phyloP scores from a whole-genome alignment of 2,888 invertebrate species.

The Trichogramma evanescens region DNA sequence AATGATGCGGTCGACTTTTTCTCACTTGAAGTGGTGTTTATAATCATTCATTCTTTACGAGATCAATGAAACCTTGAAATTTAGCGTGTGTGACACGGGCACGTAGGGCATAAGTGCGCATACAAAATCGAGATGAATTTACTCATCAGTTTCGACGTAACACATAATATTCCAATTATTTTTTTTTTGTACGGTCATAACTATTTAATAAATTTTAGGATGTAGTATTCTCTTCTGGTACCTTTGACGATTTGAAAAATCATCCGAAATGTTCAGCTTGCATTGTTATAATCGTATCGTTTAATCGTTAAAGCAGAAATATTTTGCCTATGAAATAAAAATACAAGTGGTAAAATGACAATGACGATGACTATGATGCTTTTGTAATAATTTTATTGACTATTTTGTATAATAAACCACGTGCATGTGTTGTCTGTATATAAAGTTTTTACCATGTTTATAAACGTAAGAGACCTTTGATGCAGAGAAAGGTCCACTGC shows the following conservation, averaged over 20 bases:
- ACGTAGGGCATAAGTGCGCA: too few relatives aligned
- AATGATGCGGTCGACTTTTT: slow-evolving; percentile 21
- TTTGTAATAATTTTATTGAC: slow-evolving; percentile 11
- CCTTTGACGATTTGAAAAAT: too few relatives aligned
- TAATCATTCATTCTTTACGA: slow-evolving; percentile 33
- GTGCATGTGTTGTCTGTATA: slow-evolving; percentile 35
- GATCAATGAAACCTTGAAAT: slow-evolving; percentile 33
- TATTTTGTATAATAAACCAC: slow-evolving; percentile 26
- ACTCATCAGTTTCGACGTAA: too few relatives aligned
- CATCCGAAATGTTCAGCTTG: too few relatives aligned
- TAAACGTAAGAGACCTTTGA: slow-evolving; percentile 45
- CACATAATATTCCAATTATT: too few relatives aligned
- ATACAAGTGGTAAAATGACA: slow-evolving; percentile 2
- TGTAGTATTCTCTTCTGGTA: too few relatives aligned
- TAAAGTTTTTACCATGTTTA: slow-evolving; percentile 28
- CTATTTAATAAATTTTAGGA: too few relatives aligned
- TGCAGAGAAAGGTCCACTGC: slow-evolving; percentile 47
- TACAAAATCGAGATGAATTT: too few relatives aligned
- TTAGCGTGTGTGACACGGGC: slow-evolving; percentile 28
- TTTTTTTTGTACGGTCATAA: too few relatives aligned
- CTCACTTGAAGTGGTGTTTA: slow-evolving; percentile 34
- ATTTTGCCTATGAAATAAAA: too few relatives aligned
- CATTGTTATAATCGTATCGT: too few relatives aligned
- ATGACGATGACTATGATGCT: slow-evolving; percentile 14
- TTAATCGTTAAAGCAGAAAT: too few relatives aligned